Base-by-base conservation (phyloP, 1,140 invertebrate genomes). In the Atopsyche davidsoni region DNA sequence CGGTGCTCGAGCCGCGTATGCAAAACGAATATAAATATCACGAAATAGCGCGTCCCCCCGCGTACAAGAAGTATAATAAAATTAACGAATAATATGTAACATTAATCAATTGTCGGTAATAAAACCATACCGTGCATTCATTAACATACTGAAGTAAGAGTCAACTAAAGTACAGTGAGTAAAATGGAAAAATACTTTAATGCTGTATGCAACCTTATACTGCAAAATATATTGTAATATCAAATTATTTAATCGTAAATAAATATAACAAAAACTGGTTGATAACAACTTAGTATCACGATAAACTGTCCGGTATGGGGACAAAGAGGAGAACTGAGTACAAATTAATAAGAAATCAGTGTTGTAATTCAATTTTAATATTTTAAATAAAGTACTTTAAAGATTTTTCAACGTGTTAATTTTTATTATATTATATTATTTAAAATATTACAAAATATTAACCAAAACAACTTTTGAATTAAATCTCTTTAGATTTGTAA, bases 1-100 rank as follows among this genome's bases (percentile, higher is more conserved):
- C 13, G 11, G n/a, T 11, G 43, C 43, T 25, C 28, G 34, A 40
- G 17, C 35, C 38, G 19, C 51, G n/a, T 36, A 55, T 41, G 53
- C 53, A 55, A 55, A 55, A 51, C 48, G 36, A 40, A 45, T 45
- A 57, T 51, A 57, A 57, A 57, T 57, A 57, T 51, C 48, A 57
- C 54, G 49, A 57, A 57, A 52, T 57, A 57, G 48, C 54, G 39
- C 43, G 31, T 23, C 24, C 44, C 25, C 14, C 14, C n/a, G n/a
- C n/a, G n/a, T n/a, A 57, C 54, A 57, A 57, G 19, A 25, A 47
- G 53, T 18, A 46, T 31, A 38, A 46, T 52, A 46, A 46, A 46
- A 52, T 46, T 24, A 42, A 46, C 31, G 44, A 46, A 42, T 47
- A 38, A 45, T 39, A 34, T 23, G 40, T 16, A 48, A 44, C 49